phyloP scores from a whole-genome alignment of 2,113 vertebrate genomes.

The Dolichallabes microphthalmus region DNA sequence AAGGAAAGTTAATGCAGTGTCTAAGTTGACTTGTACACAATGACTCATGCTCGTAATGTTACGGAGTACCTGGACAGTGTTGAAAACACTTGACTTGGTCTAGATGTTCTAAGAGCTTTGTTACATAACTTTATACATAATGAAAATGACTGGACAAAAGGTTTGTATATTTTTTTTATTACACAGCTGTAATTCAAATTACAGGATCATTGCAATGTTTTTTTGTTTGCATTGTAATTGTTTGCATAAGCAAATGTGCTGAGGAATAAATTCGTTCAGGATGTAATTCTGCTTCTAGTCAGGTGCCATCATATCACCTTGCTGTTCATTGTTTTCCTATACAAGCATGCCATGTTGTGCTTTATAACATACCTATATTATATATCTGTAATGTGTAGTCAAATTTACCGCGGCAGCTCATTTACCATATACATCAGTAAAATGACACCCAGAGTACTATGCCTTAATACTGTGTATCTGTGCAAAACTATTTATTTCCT shows the following conservation, averaged over 20 bases:
- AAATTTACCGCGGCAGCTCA: not conserved
- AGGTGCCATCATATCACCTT: not conserved
- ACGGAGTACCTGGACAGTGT: not conserved
- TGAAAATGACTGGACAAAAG: no score
- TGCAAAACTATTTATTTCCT: no score
- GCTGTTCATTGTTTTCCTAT: not conserved
- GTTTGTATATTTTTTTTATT: no score
- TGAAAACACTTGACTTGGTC: not conserved
- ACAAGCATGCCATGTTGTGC: not conserved
- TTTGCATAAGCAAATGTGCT: not conserved
- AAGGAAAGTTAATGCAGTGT: no score
- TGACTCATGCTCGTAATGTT: no score
- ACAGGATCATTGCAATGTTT: no score
- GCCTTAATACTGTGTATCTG: no score
- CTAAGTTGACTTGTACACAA: no score
- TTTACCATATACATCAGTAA: not conserved
- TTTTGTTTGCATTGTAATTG: no score
- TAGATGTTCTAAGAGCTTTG: not conserved
- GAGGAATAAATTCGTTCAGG: not conserved
- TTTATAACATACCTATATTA: not conserved
- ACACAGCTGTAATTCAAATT: no score
- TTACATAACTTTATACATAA: not conserved
- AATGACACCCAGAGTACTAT: not conserved
- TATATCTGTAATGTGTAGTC: not conserved
- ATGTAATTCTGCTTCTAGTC: not conserved